Base-by-base conservation (phyloP, 2,888 invertebrate species). In the Drosophila emarginata region DNA sequence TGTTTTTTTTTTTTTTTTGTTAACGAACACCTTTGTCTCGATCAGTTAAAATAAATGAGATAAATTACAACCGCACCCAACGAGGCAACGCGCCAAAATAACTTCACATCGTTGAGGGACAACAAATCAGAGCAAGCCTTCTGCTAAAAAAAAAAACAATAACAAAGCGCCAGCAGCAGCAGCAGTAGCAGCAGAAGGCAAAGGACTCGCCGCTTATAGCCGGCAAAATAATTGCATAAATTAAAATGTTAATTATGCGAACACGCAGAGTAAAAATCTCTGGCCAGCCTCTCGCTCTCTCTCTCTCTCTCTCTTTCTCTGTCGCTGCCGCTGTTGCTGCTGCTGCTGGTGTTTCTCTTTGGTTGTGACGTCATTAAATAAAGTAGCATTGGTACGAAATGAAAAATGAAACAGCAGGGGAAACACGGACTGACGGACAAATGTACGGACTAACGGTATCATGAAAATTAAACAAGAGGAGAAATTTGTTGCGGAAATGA, bases 191-290 rank as follows among this genome's bases (percentile, higher is more conserved):
- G 32, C 67, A 67, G 76, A 76, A 76, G 69, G 70, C 69, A 65
- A 82, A 74, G 78, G 76, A 74, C 76, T 65, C 74, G 61, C 70
- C 74, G 61, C 70, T 69, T 73, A 71, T 76, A 84, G 79, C 85
- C 86, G 85, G 84, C 80, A 74, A 87, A 87, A 86, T 88, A 84
- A 84, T 86, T 87, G 87, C 87, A 87, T 87, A 87, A 87, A 87
- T 87, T 87, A 87, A 88, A 87, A 87, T 80, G 78, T 87, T 87
- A 87, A 87, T 87, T 87, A 81, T 86, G 86, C 81, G 60, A 70
- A 72, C 63, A 58, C 58, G 57, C 67, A 62, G 60, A 63, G 59
- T 57, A 64, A 59, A 64, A 68, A 67, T 67, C n/a, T 26, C 40
- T 32, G 28, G 18, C 15, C 7, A 32, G 12, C 14, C 45, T 6